Percentiles rank a stretch among this genome's conserved stretches.
Conservation (phyloP, 2,888 invertebrate species). For the Cerceris rybyensis region DNA sequence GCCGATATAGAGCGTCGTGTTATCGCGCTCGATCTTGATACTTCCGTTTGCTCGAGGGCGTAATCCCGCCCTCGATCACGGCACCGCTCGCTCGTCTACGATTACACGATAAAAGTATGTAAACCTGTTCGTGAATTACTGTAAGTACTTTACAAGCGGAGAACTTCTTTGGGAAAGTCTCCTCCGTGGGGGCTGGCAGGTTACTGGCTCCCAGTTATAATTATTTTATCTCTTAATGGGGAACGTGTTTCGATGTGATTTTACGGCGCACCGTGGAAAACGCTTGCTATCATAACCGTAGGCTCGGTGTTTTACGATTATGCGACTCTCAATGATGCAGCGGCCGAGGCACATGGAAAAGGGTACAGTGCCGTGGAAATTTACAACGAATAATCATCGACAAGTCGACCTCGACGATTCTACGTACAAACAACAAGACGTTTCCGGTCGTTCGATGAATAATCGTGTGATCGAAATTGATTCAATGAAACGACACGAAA, state of each 20-base stretch:
- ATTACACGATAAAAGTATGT: constrained; percentile 64
- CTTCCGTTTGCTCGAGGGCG: constrained; percentile 68
- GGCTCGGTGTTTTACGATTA: constrained; percentile 25
- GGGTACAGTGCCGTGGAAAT: not conserved
- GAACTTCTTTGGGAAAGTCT: constrained; percentile 27
- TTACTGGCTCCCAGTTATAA: constrained; percentile 32
- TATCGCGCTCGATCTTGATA: constrained; percentile 75
- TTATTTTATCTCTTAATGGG: constrained; percentile 47
- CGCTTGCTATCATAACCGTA: constrained; percentile 35
- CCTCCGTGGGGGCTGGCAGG: not conserved
- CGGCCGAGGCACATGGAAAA: not conserved
- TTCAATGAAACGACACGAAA: not conserved
- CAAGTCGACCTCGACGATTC: not conserved
- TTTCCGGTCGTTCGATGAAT: not conserved
- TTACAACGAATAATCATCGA: not conserved
- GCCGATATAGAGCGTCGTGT: constrained; percentile 72
- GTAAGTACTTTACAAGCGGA: constrained; percentile 32
- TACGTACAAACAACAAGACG: not conserved
- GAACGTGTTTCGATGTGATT: constrained; percentile 32
- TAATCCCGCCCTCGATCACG: constrained; percentile 67
- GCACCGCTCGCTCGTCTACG: constrained; percentile 65
- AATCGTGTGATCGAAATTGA: not conserved
- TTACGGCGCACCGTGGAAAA: constrained; percentile 18
- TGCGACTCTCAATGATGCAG: constrained; percentile 19
- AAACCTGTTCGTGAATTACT: constrained; percentile 69